A percentile compares a stretch with the other conserved stretches of the same genome.
Evolutionary conservation across 2,888 invertebrate species (phyloP).

Genomic region (Drosophila pseudotakahashii): DNA sequence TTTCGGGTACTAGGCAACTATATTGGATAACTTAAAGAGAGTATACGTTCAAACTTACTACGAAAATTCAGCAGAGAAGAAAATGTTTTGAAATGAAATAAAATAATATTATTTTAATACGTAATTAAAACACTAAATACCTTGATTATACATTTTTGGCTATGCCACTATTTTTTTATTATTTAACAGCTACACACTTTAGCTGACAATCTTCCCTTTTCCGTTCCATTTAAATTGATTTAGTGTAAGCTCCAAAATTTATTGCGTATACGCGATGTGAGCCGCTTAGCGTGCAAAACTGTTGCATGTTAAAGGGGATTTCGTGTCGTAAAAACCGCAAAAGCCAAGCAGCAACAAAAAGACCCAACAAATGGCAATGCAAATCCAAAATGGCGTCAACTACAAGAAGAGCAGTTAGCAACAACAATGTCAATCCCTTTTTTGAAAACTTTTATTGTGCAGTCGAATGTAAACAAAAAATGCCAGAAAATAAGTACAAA

Average conservation of each 20-base stretch:
- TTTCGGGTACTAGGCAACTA: not conserved
- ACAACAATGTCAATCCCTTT: slow-evolving; percentile 69
- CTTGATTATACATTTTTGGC: too few relatives aligned
- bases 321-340: slow-evolving; percentile 35
- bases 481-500: slow-evolving; percentile 63
- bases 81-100: not conserved
- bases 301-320: slow-evolving; percentile 52
- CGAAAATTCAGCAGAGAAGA: not conserved
- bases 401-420: slow-evolving; percentile 30
- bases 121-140: too few relatives aligned
- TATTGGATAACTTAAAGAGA: not conserved
- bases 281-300: slow-evolving; percentile 47
- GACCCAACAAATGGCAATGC: slow-evolving; percentile 35
- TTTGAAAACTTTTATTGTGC: slow-evolving; percentile 72
- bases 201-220: not conserved
- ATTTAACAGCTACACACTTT: not conserved
- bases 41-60: not conserved
- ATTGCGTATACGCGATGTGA: slow-evolving; percentile 48
- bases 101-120: too few relatives aligned
- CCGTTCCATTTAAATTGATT: slow-evolving; percentile 22
- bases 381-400: slow-evolving; percentile 64
- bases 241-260: slow-evolving; percentile 14
- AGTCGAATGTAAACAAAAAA: slow-evolving; percentile 67
- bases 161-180: too few relatives aligned
- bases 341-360: slow-evolving; percentile 30